Evolutionary conservation across 2,113 vertebrate genomes (phyloP), one percentile per base, ranked within the genome.

Genomic region (Aix galericulata): DNA sequence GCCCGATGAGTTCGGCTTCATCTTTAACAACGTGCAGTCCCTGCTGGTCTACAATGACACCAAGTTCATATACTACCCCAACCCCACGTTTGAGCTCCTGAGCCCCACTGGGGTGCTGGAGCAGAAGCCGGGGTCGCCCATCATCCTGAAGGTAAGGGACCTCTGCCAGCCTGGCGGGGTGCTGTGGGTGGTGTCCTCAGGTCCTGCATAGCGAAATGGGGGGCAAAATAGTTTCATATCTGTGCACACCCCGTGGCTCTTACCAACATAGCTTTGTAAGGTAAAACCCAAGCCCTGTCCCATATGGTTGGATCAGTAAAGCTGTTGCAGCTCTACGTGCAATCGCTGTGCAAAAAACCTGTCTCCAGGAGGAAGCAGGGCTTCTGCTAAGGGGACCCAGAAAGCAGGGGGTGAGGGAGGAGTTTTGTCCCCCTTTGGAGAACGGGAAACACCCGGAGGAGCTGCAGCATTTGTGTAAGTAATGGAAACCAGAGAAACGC

Each of bases 1-100:
- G 6, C 99, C 99, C 0, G 99, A 99, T 1, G 99, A 99, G 97
- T 99, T 99, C 18, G 99, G 99, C 5, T 99, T 99, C 72, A 98
- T 99, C 97, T 99, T 99, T 91, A 99, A 99, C 98, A 99, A 99
- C 10, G 99, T 99, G 46, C 99, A 99, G 94, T 97, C 99, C 21
- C 97, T 99, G 93, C 98, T 99, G 74, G 97, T 99, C 95, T 99
- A 99, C 97, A 99, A 99, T 6, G 99, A 99, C 98, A 99, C 99
- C 95, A 99, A 98, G 97, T 99, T 99, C 93, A 98, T 99, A 84
- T 99, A 99, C 97, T 99, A 99, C 92, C 99, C 99, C 36, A 99
- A 99, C 96, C 99, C 99, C 1, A 99, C 98, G 14, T 99, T 99
- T 13, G 99, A 99, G 34, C 98, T 99, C 4, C 98, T 99, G 75